Conservation (phyloP, 2,797 vertebrate species). For the Varecia variegata region DNA sequence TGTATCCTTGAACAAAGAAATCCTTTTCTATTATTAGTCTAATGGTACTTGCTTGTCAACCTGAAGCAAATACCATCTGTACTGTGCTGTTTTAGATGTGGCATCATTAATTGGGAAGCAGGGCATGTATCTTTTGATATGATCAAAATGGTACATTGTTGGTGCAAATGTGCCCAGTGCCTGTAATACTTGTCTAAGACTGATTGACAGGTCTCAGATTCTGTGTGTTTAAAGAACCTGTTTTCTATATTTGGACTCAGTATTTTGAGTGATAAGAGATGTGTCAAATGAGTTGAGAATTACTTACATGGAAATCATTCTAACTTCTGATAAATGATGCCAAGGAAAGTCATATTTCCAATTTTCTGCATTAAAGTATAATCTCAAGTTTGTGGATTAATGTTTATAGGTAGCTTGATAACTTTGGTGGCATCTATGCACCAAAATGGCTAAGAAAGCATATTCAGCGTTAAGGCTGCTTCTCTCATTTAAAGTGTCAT, state of each 20-base stretch:
- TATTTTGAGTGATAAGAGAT: conserved; percentile 83
- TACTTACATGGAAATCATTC: conserved; percentile 79
- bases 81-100: not conserved
- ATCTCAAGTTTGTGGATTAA: conserved; percentile 76
- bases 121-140: conserved; percentile 6
- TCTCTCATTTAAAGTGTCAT: not conserved
- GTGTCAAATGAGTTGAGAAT: conserved; percentile 82
- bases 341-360: conserved; percentile 81
- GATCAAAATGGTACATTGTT: conserved; percentile 30
- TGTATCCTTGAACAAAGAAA: not conserved
- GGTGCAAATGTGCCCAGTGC: conserved; percentile 11
- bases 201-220: conserved; percentile 79
- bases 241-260: conserved; percentile 80
- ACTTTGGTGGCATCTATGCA: conserved; percentile 12
- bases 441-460: not conserved
- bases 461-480: not conserved
- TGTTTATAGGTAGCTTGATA: conserved; percentile 75
- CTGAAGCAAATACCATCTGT: not conserved
- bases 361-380: conserved; percentile 66
- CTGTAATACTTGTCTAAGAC: conserved; percentile 73
- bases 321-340: conserved; percentile 80
- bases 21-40: not conserved
- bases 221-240: conserved; percentile 76
- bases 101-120: conserved; percentile 22
- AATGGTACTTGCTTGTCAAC: not conserved